These are phyloP conservation scores for Brachyrhaphis roseni DNA, from an alignment of 2,797 vertebrate species.

Conservation along the genomic window DNA sequence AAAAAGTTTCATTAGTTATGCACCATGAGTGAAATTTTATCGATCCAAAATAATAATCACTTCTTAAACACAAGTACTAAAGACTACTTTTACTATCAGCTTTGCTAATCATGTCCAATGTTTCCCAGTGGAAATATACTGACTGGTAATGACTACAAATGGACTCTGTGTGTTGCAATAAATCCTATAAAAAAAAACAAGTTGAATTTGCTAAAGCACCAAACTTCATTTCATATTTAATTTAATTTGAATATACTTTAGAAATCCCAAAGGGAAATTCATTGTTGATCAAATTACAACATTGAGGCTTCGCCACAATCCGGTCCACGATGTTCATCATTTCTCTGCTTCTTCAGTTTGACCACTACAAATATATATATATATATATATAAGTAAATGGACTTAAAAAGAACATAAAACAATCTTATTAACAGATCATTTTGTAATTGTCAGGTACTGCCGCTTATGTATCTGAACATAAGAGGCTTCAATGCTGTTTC, in stretches of 20 bases:
- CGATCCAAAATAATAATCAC: not conserved
- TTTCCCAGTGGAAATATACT: not conserved
- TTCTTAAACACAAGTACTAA: not conserved
- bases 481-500: not conserved
- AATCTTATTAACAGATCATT: not conserved
- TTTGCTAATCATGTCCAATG: not conserved
- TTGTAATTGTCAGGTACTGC: not conserved
- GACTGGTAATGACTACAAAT: not conserved
- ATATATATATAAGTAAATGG: not conserved
- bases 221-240: not conserved
- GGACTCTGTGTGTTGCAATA: not conserved
- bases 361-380: not conserved
- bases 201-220: constrained; percentile 1
- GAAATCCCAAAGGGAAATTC: not conserved
- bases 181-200: not conserved
- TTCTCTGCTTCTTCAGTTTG: not conserved
- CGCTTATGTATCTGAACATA: not conserved
- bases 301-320: not conserved
- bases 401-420: not conserved
- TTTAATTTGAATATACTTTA: not conserved
- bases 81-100: not conserved
- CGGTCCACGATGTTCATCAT: not conserved
- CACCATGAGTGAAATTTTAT: not conserved
- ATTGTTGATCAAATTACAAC: not conserved
- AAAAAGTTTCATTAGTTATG: not conserved